Evolutionary conservation across 2,113 vertebrate genomes (phyloP).

Genomic region (Vidua chalybeata): DNA sequence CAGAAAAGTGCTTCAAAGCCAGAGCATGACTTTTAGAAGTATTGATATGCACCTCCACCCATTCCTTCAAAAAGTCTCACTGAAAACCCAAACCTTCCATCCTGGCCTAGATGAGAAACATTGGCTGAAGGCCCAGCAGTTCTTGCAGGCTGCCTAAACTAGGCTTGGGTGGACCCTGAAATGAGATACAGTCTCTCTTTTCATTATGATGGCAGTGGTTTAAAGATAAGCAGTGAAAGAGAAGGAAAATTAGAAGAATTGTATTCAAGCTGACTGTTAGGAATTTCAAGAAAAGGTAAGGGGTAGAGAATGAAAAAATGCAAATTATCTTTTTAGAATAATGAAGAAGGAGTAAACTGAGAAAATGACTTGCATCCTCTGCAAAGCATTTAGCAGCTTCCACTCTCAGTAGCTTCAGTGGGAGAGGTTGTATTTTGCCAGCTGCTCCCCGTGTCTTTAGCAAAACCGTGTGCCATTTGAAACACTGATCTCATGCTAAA

Average conservation of each 20-base stretch:
- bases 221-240: background rate
- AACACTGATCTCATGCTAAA: background rate
- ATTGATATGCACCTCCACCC: background rate
- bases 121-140: conserved; percentile 14
- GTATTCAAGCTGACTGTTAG: background rate
- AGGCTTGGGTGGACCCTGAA: conserved; percentile 40
- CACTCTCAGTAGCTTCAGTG: background rate
- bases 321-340: background rate
- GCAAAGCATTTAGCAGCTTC: background rate
- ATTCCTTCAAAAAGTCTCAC: background rate
- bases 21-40: background rate
- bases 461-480: background rate
- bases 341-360: background rate
- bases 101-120: background rate
- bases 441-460: background rate
- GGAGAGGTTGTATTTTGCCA: background rate
- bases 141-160: background rate
- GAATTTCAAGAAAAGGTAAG: background rate
- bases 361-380: background rate
- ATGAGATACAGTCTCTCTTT: background rate
- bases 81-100: conserved; percentile 4
- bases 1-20: background rate
- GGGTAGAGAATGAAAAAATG: background rate
- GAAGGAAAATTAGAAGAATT: background rate
- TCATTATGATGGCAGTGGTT: background rate